These are phyloP conservation scores for Embiotoca jacksoni DNA, from an alignment of 2,113 vertebrate genomes.

Conservation along the genomic window DNA sequence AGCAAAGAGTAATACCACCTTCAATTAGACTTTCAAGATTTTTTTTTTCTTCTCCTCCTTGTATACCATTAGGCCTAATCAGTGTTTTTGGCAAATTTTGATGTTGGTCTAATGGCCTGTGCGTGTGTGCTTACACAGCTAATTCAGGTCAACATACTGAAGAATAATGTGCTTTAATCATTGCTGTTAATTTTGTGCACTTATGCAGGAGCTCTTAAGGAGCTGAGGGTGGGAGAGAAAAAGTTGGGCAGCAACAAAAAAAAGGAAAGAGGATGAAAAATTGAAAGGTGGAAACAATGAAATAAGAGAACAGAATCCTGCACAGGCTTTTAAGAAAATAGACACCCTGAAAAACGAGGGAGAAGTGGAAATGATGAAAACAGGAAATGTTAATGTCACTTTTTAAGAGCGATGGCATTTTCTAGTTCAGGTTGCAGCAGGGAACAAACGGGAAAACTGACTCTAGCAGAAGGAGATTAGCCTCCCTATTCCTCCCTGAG, in stretches of 20 bases:
- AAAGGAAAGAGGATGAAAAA: slow-evolving; percentile 13
- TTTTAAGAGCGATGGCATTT: slow-evolving; percentile 39
- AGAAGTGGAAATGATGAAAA: slow-evolving; percentile 45
- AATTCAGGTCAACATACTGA: slow-evolving; percentile 32
- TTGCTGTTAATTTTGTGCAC: slow-evolving; percentile 23
- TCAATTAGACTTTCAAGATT: slow-evolving; percentile 53
- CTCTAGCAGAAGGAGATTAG: slow-evolving; percentile 71
- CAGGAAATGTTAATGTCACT: slow-evolving; percentile 51
- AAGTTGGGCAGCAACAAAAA: not conserved
- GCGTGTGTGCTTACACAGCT: slow-evolving; percentile 20
- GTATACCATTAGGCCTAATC: slow-evolving; percentile 60
- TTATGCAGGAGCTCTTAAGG: not conserved
- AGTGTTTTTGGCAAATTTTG: slow-evolving; percentile 62
- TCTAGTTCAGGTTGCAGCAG: slow-evolving; percentile 45
- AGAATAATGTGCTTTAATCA: slow-evolving; percentile 33
- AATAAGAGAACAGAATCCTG: slow-evolving; percentile 10
- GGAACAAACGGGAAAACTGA: slow-evolving; percentile 53
- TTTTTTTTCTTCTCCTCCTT: slow-evolving; percentile 46
- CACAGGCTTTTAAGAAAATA: slow-evolving; percentile 33
- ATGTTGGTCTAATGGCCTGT: slow-evolving; percentile 36
- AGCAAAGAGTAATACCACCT: slow-evolving; percentile 67
- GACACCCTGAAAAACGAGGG: slow-evolving; percentile 3
- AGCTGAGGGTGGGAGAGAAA: not conserved
- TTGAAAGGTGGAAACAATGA: slow-evolving; percentile 11
- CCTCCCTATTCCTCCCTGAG: slow-evolving; percentile 48